Evolutionary conservation across 2,797 vertebrate genomes (phyloP), one percentile per base, ranked within the genome.

Genomic region (Enteromius unitaeniatus): DNA sequence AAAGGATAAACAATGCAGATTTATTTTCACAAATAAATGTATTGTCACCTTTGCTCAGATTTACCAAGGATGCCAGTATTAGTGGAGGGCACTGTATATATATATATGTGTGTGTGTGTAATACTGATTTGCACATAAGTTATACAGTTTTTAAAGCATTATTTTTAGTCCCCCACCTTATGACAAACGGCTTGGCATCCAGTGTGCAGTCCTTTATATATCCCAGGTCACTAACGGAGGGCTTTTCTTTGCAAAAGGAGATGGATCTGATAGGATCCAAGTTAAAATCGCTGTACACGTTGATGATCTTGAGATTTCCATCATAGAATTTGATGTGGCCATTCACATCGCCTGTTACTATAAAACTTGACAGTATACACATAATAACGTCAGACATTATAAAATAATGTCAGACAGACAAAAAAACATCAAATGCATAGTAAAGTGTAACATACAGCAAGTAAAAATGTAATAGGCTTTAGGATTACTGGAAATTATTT

Each of bases 321-420:
- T 96, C 90, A 0, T 97, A 99, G 92, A 99, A 97, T 68, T 93
- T 95, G 77, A 99, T 91, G 31, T 91, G 90, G 0, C 98, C 97
- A 85, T 47, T 91, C n/a, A 90, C 76, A 69, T 98, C 96, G 0
- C 97, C 96, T 0, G 96, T 99, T 42, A 97, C 94, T 0, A 98
- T 87, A 62, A 87, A 96, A 78, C 98, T 99, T 93, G 40, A 47
- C 28, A 26, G 65, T 60, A 3, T 26, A 70, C 72, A 31, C 5
- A 78, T 65, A 53, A 51, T 13, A 40, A n/a, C n/a, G n/a, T n/a
- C n/a, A n/a, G n/a, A n/a, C n/a, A n/a, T n/a, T n/a, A 4, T 77
- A 26, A 62, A 67, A 79, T 17, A 31, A 42, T 77, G 37, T 6
- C 68, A 62, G 45, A n/a, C 10, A 55, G 21, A 34, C 47, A 75